Percentiles rank a stretch among this genome's conserved stretches.
These are phyloP conservation scores for Cenopis cana DNA, from an alignment of 2,888 invertebrate species.

Conservation along the genomic window DNA sequence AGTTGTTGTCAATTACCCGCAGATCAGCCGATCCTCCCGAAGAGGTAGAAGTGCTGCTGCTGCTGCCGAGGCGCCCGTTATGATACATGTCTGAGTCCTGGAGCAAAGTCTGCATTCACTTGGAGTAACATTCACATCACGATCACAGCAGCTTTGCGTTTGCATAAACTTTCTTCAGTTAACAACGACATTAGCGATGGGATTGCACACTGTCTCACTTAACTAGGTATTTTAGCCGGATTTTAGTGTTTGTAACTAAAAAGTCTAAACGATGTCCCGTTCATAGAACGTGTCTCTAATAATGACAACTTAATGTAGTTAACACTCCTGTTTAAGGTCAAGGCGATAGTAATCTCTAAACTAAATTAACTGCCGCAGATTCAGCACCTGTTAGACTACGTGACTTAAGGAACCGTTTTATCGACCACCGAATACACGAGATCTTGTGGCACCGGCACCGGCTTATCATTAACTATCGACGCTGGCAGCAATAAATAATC, in stretches of 20 bases:
- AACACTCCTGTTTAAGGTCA: neutral
- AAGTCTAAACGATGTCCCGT: neutral
- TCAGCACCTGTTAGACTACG: conserved; percentile 72
- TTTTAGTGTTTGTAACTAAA: neutral
- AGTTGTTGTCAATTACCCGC: conserved; percentile 61
- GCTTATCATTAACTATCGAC: conserved; percentile 75
- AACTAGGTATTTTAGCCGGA: conserved; percentile 46
- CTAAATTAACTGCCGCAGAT: conserved; percentile 46
- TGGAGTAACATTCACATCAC: conserved; percentile 45
- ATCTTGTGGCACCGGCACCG: conserved; percentile 56
- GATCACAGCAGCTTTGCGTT: conserved; percentile 31
- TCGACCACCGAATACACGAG: conserved; percentile 64
- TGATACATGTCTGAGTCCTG: conserved; percentile 55
- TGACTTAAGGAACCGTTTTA: conserved; percentile 74
- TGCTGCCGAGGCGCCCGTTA: conserved; percentile 64
- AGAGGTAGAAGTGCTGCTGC: conserved; percentile 73
- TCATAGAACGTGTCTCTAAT: neutral
- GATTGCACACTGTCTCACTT: conserved; percentile 56
- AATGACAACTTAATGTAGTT: neutral
- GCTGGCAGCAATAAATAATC: conserved; percentile 61
- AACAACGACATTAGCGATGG: conserved; percentile 56
- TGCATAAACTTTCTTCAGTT: conserved; percentile 57
- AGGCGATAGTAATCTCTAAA: conserved; percentile 47
- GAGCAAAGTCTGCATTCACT: conserved; percentile 13
- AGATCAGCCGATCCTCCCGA: conserved; percentile 73